Base-by-base conservation (phyloP, 2,113 vertebrate genomes). In the pig (Sus scrofa) region DNA sequence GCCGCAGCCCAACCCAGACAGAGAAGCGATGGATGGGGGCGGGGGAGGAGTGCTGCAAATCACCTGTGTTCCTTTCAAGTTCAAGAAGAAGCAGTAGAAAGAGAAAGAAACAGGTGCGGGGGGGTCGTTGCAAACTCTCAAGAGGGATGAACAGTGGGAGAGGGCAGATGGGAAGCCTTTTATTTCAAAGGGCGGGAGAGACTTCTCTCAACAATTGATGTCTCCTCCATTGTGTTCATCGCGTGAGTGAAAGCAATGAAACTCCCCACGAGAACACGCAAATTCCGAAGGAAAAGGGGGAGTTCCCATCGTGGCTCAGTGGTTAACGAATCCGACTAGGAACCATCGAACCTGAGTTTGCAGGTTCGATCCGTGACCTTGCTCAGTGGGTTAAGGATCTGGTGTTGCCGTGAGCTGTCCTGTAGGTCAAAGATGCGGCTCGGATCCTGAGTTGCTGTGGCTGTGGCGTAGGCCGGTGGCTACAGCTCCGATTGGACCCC, bases 261-360 rank as follows among this genome's bases (percentile, higher is more conserved):
- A 4, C 63, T 71, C 78, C 67, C 75, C 27, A 12, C 3, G 50
- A 32, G 62, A 6, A 1, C 1, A 0, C 0, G 1, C 14, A 58
- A 32, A 39, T 75, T 62, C 73, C 56, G 14, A 30, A 60, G 87
- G 71, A 54, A 81, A 87, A 70, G 77, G 74, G 26, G n/a, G n/a
- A n/a, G n/a, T n/a, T n/a, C n/a, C n/a, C n/a, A n/a, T n/a, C n/a
- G n/a, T n/a, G n/a, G n/a, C n/a, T n/a, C n/a, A n/a, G n/a, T n/a
- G n/a, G n/a, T n/a, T n/a, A n/a, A n/a, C n/a, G n/a, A n/a, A n/a
- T n/a, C n/a, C n/a, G n/a, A n/a, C n/a, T n/a, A n/a, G n/a, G n/a
- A n/a, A n/a, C n/a, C n/a, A n/a, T n/a, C n/a, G n/a, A n/a, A n/a
- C n/a, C n/a, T n/a, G n/a, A n/a, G n/a, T n/a, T n/a, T n/a, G n/a